These are phyloP conservation scores for Zele albiditarsus DNA, from an alignment of 2,888 invertebrate genomes.

Conservation along the genomic window DNA sequence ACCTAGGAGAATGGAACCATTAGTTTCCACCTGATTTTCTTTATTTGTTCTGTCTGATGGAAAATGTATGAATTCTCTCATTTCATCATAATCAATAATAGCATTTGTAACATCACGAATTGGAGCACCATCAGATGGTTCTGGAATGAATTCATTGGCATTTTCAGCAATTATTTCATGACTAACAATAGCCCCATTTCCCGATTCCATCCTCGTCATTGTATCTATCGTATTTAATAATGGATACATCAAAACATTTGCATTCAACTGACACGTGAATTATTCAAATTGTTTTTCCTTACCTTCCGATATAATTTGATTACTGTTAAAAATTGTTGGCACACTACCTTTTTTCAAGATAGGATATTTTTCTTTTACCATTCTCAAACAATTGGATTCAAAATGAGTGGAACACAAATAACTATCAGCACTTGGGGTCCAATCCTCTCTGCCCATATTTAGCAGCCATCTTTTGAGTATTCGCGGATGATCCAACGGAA, in stretches of 20 bases:
- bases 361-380: not conserved
- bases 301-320: not conserved
- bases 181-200: not conserved
- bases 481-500: not conserved
- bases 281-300: too few species aligned
- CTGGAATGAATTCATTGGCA: not conserved
- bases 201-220: not conserved
- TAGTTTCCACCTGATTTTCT: not conserved
- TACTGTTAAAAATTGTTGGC: not conserved
- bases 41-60: not conserved
- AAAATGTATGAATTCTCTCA: not conserved
- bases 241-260: not conserved
- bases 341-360: conserved; percentile 1
- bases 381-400: not conserved
- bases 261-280: too few species aligned
- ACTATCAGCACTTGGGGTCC: not conserved
- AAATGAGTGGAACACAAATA: conserved; percentile 14
- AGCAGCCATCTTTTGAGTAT: not conserved
- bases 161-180: not conserved
- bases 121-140: not conserved
- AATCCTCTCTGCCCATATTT: conserved; percentile 8
- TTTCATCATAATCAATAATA: not conserved
- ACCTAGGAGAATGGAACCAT: not conserved
- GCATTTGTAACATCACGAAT: not conserved
- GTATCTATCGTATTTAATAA: not conserved